phyloP scores from a whole-genome alignment of 2,888 invertebrate genomes.

The Lacanobia wlatinum region DNA sequence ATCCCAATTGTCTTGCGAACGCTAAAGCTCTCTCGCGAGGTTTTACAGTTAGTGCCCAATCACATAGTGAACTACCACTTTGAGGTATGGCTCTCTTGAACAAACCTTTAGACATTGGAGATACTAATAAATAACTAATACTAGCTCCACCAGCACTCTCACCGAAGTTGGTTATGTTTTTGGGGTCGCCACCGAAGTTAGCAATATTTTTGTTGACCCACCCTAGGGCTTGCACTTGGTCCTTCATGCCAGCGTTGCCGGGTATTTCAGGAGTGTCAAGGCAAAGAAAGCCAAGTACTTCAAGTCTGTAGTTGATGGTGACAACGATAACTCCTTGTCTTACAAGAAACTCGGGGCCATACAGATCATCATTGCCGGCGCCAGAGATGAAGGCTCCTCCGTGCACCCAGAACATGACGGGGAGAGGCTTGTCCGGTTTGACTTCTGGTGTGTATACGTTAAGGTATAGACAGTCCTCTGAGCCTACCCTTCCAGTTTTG shows the following conservation, averaged over 20 bases:
- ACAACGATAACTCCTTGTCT: constrained; percentile 69
- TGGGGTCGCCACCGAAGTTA: constrained; percentile 71
- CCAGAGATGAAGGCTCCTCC: constrained; percentile 68
- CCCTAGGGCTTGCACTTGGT: constrained; percentile 71
- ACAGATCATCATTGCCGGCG: constrained; percentile 65
- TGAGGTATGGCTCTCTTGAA: constrained; percentile 91
- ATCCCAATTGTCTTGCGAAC: constrained; percentile 72
- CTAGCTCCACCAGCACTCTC: constrained; percentile 77
- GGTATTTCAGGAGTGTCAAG: constrained; percentile 71
- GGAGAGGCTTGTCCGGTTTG: constrained; percentile 60
- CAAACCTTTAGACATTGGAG: constrained; percentile 79
- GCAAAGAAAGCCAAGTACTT: constrained; percentile 71
- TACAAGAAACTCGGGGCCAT: constrained; percentile 71
- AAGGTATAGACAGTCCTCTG: constrained; percentile 71
- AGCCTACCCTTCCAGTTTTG: constrained; percentile 39
- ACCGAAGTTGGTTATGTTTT: constrained; percentile 74
- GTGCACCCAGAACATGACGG: constrained; percentile 72
- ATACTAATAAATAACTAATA: constrained; percentile 72
- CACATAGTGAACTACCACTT: constrained; percentile 92
- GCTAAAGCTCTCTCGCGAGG: constrained; percentile 83
- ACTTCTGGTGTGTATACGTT: constrained; percentile 72
- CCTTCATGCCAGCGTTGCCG: constrained; percentile 75
- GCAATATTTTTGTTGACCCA: constrained; percentile 73
- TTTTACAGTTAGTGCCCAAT: constrained; percentile 88
- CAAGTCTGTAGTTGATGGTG: constrained; percentile 70